Percentiles rank a stretch among this genome's conserved stretches.
Conservation (phyloP, 2,888 invertebrate genomes). For the Drosophila birchii region DNA sequence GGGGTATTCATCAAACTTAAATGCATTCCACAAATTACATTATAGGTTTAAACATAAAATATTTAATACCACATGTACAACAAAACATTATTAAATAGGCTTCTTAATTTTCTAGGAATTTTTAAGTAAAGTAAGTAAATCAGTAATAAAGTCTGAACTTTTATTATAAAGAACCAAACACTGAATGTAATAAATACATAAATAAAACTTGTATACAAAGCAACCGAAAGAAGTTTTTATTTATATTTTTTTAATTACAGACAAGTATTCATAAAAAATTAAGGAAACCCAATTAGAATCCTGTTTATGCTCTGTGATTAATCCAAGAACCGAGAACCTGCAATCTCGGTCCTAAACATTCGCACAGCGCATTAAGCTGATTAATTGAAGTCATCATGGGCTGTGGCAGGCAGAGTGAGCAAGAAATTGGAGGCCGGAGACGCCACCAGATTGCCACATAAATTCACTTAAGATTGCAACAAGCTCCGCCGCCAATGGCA, state of each 20-base stretch:
- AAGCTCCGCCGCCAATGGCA: constrained; percentile 46
- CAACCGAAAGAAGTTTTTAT: neutral
- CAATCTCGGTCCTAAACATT: constrained; percentile 62
- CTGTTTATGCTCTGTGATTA: constrained; percentile 23
- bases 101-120: neutral
- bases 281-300: constrained; percentile 18
- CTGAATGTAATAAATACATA: neutral
- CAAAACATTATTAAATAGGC: neutral
- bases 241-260: neutral
- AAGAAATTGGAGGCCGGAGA: constrained; percentile 39
- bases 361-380: constrained; percentile 61
- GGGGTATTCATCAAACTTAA: too few species aligned
- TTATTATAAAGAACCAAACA: neutral
- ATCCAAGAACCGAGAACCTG: constrained; percentile 35
- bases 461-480: constrained; percentile 76
- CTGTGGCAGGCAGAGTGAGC: constrained; percentile 56
- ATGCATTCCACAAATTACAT: too few species aligned
- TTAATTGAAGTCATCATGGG: constrained; percentile 76
- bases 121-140: neutral
- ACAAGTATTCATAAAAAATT: neutral
- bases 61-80: neutral
- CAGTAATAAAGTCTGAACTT: neutral
- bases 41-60: too few species aligned
- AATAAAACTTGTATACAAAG: neutral
- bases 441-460: constrained; percentile 70